These are phyloP conservation scores for Pinna nobilis DNA, from an alignment of 1,140 invertebrate species.

Conservation along the genomic window DNA sequence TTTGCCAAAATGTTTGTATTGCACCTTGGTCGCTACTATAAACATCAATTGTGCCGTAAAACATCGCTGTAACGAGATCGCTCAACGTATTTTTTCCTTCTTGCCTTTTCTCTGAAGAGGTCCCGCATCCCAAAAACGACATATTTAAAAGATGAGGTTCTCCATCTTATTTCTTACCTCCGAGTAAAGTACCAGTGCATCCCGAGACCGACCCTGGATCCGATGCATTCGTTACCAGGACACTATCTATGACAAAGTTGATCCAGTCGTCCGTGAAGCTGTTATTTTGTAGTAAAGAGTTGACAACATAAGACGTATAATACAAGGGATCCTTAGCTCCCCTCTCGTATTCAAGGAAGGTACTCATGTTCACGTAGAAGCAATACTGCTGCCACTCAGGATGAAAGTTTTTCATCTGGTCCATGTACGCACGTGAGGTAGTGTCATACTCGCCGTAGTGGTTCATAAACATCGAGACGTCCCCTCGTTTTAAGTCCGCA, in stretches of 20 bases:
- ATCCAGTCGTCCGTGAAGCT: conserved; percentile 28
- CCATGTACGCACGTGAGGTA: conserved; percentile 7
- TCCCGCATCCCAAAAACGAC: too few species aligned
- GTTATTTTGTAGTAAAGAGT: conserved; percentile 14
- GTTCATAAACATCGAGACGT: conserved; percentile 3
- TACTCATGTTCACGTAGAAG: conserved; percentile 1
- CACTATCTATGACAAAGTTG: conserved; percentile 1
- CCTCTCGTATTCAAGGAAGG: conserved; percentile 38
- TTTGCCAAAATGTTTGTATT: too few species aligned
- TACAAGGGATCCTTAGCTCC: conserved; percentile 9
- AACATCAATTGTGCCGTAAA: too few species aligned
- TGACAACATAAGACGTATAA: not conserved
- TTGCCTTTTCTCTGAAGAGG: too few species aligned
- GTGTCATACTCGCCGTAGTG: conserved; percentile 26
- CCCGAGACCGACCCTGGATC: not conserved
- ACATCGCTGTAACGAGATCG: too few species aligned
- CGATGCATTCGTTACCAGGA: not conserved
- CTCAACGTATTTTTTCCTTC: too few species aligned
- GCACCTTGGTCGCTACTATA: too few species aligned
- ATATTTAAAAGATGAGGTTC: too few species aligned
- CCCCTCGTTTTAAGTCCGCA: not conserved
- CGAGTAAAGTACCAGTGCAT: not conserved
- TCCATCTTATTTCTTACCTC: conserved; percentile 3
- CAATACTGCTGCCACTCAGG: not conserved
- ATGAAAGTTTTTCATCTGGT: conserved; percentile 20